These are phyloP conservation scores for Paracanthobrama guichenoti DNA, from an alignment of 2,113 vertebrate genomes.

Conservation along the genomic window DNA sequence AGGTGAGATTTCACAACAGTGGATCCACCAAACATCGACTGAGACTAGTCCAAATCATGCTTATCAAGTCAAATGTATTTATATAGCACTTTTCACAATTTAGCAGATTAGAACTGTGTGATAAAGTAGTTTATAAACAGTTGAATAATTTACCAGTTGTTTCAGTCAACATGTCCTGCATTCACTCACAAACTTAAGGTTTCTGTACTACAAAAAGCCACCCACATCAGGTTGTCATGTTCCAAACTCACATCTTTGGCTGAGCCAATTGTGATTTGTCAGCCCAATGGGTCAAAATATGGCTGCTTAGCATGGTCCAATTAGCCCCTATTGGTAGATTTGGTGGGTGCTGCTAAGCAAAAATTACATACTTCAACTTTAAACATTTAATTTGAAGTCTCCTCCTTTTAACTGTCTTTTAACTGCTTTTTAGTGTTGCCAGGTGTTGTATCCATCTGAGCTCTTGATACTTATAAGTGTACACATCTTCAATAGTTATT, in stretches of 20 bases:
- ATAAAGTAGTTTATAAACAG: background rate
- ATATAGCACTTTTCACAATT: background rate
- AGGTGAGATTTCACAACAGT: background rate
- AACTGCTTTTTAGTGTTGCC: slow-evolving; percentile 8
- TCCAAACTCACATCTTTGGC: background rate
- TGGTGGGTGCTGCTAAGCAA: background rate
- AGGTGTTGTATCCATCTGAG: slow-evolving; percentile 1
- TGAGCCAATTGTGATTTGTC: background rate
- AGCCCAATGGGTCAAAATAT: background rate
- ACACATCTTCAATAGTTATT: slow-evolving; percentile 32
- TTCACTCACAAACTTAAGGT: background rate
- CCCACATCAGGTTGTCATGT: background rate
- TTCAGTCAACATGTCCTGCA: background rate
- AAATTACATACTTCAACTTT: background rate
- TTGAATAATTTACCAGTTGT: background rate
- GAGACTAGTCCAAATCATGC: background rate
- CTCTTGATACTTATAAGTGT: background rate
- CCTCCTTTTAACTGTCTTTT: background rate
- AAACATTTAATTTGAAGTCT: background rate
- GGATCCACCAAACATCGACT: background rate
- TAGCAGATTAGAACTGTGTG: background rate
- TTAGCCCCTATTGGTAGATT: background rate
- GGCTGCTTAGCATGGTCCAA: background rate
- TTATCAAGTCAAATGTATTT: background rate
- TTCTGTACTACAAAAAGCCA: background rate